Conservation (phyloP, 2,888 invertebrate species). For the Polylopha cassiicola region DNA sequence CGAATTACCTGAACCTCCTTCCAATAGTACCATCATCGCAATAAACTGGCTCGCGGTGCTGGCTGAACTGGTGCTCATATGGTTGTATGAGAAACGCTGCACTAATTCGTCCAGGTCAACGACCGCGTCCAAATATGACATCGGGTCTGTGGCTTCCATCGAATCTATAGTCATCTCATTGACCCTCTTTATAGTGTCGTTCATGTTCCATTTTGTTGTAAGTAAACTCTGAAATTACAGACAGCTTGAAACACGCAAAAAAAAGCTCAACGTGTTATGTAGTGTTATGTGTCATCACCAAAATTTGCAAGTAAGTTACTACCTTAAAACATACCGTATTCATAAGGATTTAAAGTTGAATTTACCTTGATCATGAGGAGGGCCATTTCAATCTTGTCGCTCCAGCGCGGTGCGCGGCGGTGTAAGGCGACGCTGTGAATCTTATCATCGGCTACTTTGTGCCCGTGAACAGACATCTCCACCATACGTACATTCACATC, state of each 20-base stretch:
- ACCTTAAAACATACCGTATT: too few relatives aligned
- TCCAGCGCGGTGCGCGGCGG: conserved; percentile 44
- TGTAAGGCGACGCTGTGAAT: conserved; percentile 65
- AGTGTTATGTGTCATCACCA: too few relatives aligned
- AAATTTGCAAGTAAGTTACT: too few relatives aligned
- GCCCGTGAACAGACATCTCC: conserved; percentile 80
- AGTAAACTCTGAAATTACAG: conserved; percentile 41
- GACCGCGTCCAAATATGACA: conserved; percentile 50
- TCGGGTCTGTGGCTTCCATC: conserved; percentile 30
- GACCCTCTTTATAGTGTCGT: conserved; percentile 41
- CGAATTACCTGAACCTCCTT: conserved; percentile 65
- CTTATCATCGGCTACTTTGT: conserved; percentile 74
- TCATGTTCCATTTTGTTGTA: conserved; percentile 40
- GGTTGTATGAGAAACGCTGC: conserved; percentile 43
- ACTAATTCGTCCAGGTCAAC: conserved; percentile 32
- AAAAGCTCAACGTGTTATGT: too few relatives aligned
- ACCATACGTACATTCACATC: conserved; percentile 67
- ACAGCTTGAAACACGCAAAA: too few relatives aligned
- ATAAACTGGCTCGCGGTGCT: conserved; percentile 76
- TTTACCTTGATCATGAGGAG: conserved; percentile 45
- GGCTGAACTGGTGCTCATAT: conserved; percentile 62
- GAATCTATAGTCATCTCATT: conserved; percentile 46
- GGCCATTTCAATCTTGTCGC: conserved; percentile 30
- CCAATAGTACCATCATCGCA: conserved; percentile 72
- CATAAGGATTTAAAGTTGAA: not conserved